phyloP scores from a whole-genome alignment of 2,888 invertebrate species.

The Diadegma fenestrale region DNA sequence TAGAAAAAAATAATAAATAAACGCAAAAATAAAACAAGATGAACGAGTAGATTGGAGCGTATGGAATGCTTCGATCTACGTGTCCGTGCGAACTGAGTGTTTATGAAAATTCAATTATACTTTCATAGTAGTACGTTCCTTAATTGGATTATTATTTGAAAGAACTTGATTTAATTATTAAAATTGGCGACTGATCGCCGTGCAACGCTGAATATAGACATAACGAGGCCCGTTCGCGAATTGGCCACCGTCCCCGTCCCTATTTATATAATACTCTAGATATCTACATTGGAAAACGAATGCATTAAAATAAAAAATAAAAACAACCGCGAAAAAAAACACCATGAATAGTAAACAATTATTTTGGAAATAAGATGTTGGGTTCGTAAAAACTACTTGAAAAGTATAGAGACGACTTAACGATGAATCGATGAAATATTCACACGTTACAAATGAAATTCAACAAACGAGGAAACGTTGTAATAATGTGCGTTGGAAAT shows the following conservation, averaged over 20 bases:
- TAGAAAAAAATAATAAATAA: constrained; percentile 21
- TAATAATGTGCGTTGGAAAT: constrained; percentile 66
- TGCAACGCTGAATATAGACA: constrained; percentile 60
- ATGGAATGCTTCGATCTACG: constrained; percentile 50
- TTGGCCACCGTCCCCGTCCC: constrained; percentile 73
- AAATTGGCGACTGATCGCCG: constrained; percentile 49
- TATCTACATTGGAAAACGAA: constrained; percentile 64
- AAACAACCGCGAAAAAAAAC: constrained; percentile 36
- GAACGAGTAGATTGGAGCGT: constrained; percentile 24
- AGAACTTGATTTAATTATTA: constrained; percentile 12
- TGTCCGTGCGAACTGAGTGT: constrained; percentile 55
- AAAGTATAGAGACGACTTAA: constrained; percentile 40
- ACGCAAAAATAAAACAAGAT: constrained; percentile 3
- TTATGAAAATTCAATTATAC: constrained; percentile 47
- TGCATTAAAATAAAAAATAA: constrained; percentile 51
- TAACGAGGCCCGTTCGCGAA: constrained; percentile 65
- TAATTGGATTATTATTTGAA: constrained; percentile 17
- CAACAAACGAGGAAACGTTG: constrained; percentile 59
- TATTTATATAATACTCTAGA: constrained; percentile 64
- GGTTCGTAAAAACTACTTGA: constrained; percentile 58
- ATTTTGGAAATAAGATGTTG: constrained; percentile 69
- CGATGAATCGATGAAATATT: constrained; percentile 47
- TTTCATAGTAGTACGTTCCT: constrained; percentile 32
- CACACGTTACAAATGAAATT: constrained; percentile 55
- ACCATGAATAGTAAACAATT: constrained; percentile 65